Evolutionary conservation across 2,113 vertebrate genomes (phyloP).

Genomic region (Cyprinodon brontotheroides): DNA sequence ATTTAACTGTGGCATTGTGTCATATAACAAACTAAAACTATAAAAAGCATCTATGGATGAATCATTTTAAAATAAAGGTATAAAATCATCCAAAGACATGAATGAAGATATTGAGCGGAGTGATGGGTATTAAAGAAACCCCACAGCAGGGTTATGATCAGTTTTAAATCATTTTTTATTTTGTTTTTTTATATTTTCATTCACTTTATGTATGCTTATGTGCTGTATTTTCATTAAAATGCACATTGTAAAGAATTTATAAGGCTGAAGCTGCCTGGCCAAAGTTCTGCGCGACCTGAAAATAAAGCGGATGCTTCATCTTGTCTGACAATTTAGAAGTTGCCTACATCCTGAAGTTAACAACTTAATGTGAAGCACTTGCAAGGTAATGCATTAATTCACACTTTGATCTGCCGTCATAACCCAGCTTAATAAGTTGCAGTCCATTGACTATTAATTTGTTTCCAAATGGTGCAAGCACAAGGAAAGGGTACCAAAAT

Average conservation of each 20-base stretch:
- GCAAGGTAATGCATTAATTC: slow-evolving; percentile 69
- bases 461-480: slow-evolving; percentile 70
- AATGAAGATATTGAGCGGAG: not conserved
- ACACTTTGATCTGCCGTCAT: slow-evolving; percentile 72
- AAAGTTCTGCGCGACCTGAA: slow-evolving; percentile 29
- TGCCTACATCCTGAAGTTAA: slow-evolving; percentile 52
- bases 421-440: slow-evolving; percentile 80
- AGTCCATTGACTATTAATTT: slow-evolving; percentile 82
- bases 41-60: not conserved
- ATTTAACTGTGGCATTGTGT: not conserved
- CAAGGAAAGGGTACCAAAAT: slow-evolving; percentile 66
- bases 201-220: not conserved
- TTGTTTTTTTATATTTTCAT: not conserved
- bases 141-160: not conserved
- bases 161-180: not conserved
- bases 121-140: not conserved
- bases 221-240: slow-evolving; percentile 10
- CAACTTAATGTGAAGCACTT: slow-evolving; percentile 69
- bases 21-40: not conserved
- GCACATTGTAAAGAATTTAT: slow-evolving; percentile 22
- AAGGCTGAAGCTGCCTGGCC: slow-evolving; percentile 16
- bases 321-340: slow-evolving; percentile 33
- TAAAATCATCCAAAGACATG: not conserved
- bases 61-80: not conserved
- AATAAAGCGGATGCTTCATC: slow-evolving; percentile 41